Evolutionary conservation across 2,797 vertebrate species (phyloP).

Genomic region (Eutrigla gurnardus): DNA sequence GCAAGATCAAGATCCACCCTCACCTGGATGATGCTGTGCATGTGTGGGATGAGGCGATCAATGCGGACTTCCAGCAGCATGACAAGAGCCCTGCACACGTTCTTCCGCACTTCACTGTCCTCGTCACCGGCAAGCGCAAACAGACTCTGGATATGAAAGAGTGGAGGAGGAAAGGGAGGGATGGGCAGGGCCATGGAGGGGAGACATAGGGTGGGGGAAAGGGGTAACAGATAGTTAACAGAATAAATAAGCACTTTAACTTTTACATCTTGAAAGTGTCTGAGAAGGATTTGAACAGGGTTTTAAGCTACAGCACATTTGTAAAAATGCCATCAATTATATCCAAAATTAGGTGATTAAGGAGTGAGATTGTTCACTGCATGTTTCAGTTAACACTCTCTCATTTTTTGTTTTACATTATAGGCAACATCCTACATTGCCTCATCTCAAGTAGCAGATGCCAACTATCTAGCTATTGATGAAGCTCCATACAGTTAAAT

Average conservation of each 20-base stretch:
- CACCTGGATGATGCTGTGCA: slow-evolving; percentile 98
- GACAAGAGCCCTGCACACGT: slow-evolving; percentile 93
- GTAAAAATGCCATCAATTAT: neutral
- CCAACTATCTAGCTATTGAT: neutral
- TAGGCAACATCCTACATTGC: neutral
- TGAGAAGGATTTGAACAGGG: neutral
- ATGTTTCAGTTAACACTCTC: neutral
- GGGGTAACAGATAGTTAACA: neutral
- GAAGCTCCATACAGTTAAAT: neutral
- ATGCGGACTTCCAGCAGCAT: slow-evolving; percentile 97
- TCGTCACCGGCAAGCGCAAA: slow-evolving; percentile 94
- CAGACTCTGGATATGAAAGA: slow-evolving; percentile 84
- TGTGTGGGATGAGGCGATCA: slow-evolving; percentile 94
- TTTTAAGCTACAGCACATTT: neutral
- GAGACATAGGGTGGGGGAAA: neutral
- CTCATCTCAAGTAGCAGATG: neutral
- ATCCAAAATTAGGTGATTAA: neutral
- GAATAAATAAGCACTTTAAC: neutral
- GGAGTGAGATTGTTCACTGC: neutral
- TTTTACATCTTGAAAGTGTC: neutral
- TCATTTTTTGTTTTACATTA: neutral
- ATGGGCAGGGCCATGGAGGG: neutral
- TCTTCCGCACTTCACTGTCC: slow-evolving; percentile 95
- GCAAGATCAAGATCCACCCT: slow-evolving; percentile 10
- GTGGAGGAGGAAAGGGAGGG: neutral